Evolutionary conservation across 2,888 invertebrate species (phyloP).

Genomic region (Diachrysia chrysitis): DNA sequence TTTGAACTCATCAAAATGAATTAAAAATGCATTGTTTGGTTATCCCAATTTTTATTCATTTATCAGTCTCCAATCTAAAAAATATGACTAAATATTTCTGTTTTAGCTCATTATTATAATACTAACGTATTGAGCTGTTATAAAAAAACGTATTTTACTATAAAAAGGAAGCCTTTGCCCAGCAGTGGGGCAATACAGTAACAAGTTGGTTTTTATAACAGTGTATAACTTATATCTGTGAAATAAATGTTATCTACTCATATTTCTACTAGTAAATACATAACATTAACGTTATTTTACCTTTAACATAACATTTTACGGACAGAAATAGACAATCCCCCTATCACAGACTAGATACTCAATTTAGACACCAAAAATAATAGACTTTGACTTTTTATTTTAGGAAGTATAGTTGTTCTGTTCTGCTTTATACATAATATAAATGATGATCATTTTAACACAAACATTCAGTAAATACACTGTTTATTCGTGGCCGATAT

Average conservation of each 20-base stretch:
- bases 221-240: not conserved
- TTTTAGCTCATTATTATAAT: not conserved
- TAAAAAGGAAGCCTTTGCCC: conserved; percentile 4
- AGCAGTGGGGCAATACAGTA: not conserved
- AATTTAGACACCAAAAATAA: conserved; percentile 61
- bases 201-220: not conserved
- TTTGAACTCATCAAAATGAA: not conserved
- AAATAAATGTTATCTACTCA: not conserved
- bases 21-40: conserved; percentile 1
- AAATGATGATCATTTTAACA: not conserved
- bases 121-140: not conserved
- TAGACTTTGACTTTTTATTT: conserved; percentile 31
- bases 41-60: conserved; percentile 1
- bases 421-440: conserved; percentile 4
- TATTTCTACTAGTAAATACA: not conserved
- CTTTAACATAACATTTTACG: conserved; percentile 48
- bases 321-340: conserved; percentile 65
- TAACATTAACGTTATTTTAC: not conserved
- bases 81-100: not conserved
- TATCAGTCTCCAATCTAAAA: conserved; percentile 3
- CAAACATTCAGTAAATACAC: too few relatives aligned
- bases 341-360: conserved; percentile 85
- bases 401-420: conserved; percentile 5
- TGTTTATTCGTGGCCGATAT: too few relatives aligned
- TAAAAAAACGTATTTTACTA: not conserved